phyloP scores from a whole-genome alignment of 2,797 vertebrate species.

The Tenualosa thibaudeaui region DNA sequence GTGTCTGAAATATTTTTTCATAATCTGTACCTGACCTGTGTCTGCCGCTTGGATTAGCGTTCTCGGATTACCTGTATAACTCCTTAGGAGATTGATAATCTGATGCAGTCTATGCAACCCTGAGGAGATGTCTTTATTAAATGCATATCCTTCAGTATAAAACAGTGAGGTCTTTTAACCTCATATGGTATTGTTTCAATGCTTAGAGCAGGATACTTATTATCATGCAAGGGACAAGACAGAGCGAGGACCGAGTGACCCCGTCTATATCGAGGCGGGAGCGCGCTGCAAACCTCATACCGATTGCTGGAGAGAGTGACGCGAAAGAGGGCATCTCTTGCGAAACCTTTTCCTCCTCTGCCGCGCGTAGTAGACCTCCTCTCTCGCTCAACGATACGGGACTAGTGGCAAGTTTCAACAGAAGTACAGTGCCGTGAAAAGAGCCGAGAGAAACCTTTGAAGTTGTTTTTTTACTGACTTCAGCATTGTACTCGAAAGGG shows the following conservation, averaged over 20 bases:
- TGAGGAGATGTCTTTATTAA: background rate
- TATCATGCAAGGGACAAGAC: background rate
- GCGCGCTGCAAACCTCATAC: background rate
- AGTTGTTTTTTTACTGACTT: background rate
- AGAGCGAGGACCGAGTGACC: background rate
- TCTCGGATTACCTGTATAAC: conserved; percentile 17
- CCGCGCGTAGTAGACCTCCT: conserved; percentile 23
- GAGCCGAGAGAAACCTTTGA: background rate
- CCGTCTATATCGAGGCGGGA: conserved; percentile 1
- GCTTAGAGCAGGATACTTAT: background rate
- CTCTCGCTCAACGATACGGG: conserved; percentile 17
- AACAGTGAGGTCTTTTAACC: background rate
- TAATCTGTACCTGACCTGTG: background rate
- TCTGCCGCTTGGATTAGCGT: conserved; percentile 24
- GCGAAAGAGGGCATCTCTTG: conserved; percentile 24
- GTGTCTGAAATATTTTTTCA: background rate
- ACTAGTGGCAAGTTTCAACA: background rate
- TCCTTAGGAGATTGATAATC: background rate
- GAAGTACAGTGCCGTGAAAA: background rate
- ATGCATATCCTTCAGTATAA: background rate
- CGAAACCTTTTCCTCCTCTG: conserved; percentile 24
- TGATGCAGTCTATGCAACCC: background rate
- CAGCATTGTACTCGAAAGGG: background rate
- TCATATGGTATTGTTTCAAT: background rate
- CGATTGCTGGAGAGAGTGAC: conserved; percentile 4